A percentile compares a stretch with the other conserved stretches of the same genome.
These are phyloP conservation scores for Drosophila neotestacea DNA, from an alignment of 2,888 invertebrate species.

Conservation along the genomic window DNA sequence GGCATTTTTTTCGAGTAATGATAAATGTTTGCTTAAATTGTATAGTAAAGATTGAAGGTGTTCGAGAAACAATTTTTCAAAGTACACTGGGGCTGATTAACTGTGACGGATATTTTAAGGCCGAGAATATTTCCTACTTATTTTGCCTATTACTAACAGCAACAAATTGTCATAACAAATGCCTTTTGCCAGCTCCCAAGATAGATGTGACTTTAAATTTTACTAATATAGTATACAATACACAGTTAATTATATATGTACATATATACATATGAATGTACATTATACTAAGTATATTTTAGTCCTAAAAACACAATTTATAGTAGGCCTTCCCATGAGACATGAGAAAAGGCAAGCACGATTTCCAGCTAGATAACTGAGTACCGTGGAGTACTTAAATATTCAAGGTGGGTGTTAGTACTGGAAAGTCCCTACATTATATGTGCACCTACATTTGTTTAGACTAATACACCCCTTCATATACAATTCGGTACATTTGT, in stretches of 20 bases:
- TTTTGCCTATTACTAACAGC: constrained; percentile 2
- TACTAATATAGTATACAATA: not conserved
- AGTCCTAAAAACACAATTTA: constrained; percentile 33
- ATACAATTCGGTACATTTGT: not conserved
- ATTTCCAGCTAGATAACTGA: constrained; percentile 50
- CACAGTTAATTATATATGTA: constrained; percentile 9
- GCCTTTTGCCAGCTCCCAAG: constrained; percentile 1
- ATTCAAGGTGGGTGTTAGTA: constrained; percentile 12
- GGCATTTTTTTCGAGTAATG: no score
- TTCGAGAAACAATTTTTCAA: not conserved
- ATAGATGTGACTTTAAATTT: constrained; percentile 13
- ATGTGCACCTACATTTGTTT: constrained; percentile 10
- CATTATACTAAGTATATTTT: constrained; percentile 19
- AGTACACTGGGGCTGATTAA: no score
- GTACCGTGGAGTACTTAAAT: constrained; percentile 2
- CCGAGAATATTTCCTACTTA: not conserved
- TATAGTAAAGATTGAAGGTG: not conserved
- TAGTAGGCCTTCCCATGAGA: constrained; percentile 59
- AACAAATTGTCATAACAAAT: constrained; percentile 24
- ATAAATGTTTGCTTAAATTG: no score
- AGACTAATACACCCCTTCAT: not conserved
- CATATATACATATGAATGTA: not conserved
- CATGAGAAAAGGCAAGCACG: constrained; percentile 39
- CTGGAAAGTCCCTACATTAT: constrained; percentile 28
- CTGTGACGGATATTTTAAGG: not conserved